phyloP scores from a whole-genome alignment of 2,797 vertebrate species.

The Xyrichtys novacula region DNA sequence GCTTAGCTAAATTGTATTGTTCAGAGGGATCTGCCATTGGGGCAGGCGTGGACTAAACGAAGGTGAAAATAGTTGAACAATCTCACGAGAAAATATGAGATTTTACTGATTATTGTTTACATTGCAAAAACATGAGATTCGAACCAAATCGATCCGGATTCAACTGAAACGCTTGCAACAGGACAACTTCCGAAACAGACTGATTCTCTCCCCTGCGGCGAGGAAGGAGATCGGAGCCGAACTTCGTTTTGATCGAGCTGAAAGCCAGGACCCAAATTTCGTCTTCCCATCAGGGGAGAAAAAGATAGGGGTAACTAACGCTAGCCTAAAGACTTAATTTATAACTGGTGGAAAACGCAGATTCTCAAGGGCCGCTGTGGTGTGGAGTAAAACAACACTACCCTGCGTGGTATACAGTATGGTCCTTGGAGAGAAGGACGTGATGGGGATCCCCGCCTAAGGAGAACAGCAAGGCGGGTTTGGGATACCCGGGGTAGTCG shows the following conservation, averaged over 20 bases:
- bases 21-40: slow-evolving; percentile 66
- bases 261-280: slow-evolving; percentile 70
- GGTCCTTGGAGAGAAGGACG: slow-evolving; percentile 72
- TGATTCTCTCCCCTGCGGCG: slow-evolving; percentile 53
- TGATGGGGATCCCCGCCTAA: slow-evolving; percentile 79
- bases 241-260: slow-evolving; percentile 80
- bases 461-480: slow-evolving; percentile 74
- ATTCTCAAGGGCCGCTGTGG: slow-evolving; percentile 77
- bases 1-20: slow-evolving; percentile 63
- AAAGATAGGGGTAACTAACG: slow-evolving; percentile 61
- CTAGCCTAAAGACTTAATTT: slow-evolving; percentile 65
- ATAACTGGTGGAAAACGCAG: slow-evolving; percentile 68
- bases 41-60: slow-evolving; percentile 79
- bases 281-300: slow-evolving; percentile 68
- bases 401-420: slow-evolving; percentile 57
- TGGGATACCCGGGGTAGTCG: slow-evolving; percentile 75
- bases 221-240: slow-evolving; percentile 63
- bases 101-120: slow-evolving; percentile 95
- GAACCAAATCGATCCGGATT: slow-evolving; percentile 95
- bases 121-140: slow-evolving; percentile 88
- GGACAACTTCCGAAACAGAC: slow-evolving; percentile 69
- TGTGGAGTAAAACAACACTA: slow-evolving; percentile 57
- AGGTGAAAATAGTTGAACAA: slow-evolving; percentile 79
- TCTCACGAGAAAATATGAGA: slow-evolving; percentile 96
- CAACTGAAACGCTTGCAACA: slow-evolving; percentile 66